Conservation (phyloP, 1,140 invertebrate species). For the Andrena cerasifolii region DNA sequence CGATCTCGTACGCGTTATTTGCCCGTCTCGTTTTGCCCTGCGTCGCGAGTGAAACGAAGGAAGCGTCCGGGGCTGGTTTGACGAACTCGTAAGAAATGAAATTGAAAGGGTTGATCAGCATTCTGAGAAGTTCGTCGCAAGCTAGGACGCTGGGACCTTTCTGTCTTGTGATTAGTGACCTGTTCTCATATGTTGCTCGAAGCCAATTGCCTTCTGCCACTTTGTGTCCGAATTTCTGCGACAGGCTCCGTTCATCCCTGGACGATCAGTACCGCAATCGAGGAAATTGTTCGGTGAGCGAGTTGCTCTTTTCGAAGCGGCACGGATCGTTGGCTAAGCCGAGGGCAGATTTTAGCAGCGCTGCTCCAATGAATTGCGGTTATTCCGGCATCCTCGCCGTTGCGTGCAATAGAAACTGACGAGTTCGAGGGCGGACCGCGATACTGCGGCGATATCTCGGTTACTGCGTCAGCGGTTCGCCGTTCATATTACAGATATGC, state of each 20-base stretch:
- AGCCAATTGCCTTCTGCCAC: too few species aligned
- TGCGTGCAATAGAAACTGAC: not conserved
- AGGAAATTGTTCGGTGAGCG: not conserved
- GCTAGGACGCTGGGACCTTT: constrained; percentile 1
- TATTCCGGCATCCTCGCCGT: constrained; percentile 25
- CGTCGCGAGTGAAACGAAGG: not conserved
- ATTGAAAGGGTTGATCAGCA: not conserved
- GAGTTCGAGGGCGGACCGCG: constrained; percentile 43
- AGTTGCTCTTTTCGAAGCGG: not conserved
- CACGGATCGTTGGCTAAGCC: not conserved
- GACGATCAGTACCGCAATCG: too few species aligned
- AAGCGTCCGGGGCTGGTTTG: not conserved
- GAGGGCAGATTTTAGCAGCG: not conserved
- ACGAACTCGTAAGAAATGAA: not conserved
- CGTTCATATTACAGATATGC: constrained; percentile 41
- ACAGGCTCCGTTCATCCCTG: too few species aligned
- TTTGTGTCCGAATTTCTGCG: too few species aligned
- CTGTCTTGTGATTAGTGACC: too few species aligned
- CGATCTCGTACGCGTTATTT: constrained; percentile 58
- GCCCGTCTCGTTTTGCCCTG: constrained; percentile 36
- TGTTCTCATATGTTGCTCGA: too few species aligned
- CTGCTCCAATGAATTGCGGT: constrained; percentile 32
- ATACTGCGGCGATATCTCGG: constrained; percentile 45
- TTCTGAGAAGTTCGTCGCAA: constrained; percentile 4
- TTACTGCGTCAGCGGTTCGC: constrained; percentile 28